These are phyloP conservation scores for Myrmecophaga tridactyla DNA, from an alignment of 2,113 vertebrate species.

Conservation along the genomic window DNA sequence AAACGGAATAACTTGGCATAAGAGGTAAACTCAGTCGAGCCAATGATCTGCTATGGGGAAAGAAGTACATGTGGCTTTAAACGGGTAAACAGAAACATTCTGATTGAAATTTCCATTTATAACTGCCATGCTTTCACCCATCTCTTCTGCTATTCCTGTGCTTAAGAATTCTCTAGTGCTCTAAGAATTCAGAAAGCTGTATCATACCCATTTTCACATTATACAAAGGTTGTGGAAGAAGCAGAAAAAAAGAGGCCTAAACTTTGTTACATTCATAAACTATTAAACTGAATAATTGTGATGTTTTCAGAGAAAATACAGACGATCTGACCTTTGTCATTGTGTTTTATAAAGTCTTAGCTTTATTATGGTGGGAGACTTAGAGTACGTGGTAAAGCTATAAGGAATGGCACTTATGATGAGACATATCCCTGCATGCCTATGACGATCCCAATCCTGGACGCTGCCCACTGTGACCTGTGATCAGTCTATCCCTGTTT, in stretches of 20 bases:
- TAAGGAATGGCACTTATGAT: conserved; percentile 50
- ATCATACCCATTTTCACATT: conserved; percentile 52
- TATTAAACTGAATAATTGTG: not conserved
- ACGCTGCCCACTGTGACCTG: not conserved
- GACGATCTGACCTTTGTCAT: conserved; percentile 46
- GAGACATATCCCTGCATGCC: not conserved
- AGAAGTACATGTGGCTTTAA: not conserved
- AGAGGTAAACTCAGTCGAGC: not conserved
- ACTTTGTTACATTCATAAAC: not conserved
- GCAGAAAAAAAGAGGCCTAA: not conserved
- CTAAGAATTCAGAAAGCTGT: conserved; percentile 44
- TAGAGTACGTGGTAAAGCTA: not conserved
- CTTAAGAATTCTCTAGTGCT: not conserved
- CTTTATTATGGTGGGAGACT: not conserved
- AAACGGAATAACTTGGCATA: not conserved
- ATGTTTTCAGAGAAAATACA: conserved; percentile 26
- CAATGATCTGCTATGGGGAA: not conserved
- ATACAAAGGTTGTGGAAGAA: not conserved
- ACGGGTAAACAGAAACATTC: not conserved
- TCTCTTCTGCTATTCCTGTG: not conserved
- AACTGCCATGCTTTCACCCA: not conserved
- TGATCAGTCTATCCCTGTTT: not conserved
- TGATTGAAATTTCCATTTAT: not conserved
- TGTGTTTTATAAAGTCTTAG: conserved; percentile 24
- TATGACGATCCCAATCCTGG: no score